phyloP scores from a whole-genome alignment of 2,888 invertebrate species.

The Nebria brevicollis region DNA sequence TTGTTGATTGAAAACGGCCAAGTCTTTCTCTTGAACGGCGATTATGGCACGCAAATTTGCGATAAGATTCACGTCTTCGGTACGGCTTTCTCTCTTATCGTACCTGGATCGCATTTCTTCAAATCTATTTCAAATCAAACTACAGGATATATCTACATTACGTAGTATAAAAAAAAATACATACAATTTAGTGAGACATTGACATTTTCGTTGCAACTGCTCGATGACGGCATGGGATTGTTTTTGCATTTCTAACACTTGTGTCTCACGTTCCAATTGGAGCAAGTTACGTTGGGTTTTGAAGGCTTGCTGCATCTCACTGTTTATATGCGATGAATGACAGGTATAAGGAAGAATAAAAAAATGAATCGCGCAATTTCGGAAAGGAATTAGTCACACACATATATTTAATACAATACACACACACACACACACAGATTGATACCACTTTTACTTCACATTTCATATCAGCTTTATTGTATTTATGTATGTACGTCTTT shows the following conservation, averaged over 20 bases:
- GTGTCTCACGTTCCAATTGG: slow-evolving; percentile 58
- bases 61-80: slow-evolving; percentile 68
- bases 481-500: slow-evolving; percentile 7
- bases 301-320: slow-evolving; percentile 64
- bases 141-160: too few relatives aligned
- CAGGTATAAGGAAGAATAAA: slow-evolving; percentile 16
- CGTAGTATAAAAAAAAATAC: slow-evolving; percentile 55
- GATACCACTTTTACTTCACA: neutral
- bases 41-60: slow-evolving; percentile 67
- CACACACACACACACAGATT: slow-evolving; percentile 2
- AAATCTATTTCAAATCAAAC: slow-evolving; percentile 57
- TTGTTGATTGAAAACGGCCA: slow-evolving; percentile 69
- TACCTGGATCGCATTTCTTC: slow-evolving; percentile 70
- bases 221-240: slow-evolving; percentile 67
- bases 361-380: neutral
- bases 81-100: slow-evolving; percentile 67
- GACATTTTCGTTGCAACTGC: slow-evolving; percentile 70
- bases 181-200: slow-evolving; percentile 72
- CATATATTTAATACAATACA: neutral
- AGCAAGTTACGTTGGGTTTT: slow-evolving; percentile 57
- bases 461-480: slow-evolving; percentile 2
- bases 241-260: slow-evolving; percentile 61
- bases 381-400: neutral
- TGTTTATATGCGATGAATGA: slow-evolving; percentile 51
- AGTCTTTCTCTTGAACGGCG: slow-evolving; percentile 68